These are phyloP conservation scores for Bubalus kerabau DNA, from an alignment of 2,113 vertebrate genomes.

Conservation along the genomic window DNA sequence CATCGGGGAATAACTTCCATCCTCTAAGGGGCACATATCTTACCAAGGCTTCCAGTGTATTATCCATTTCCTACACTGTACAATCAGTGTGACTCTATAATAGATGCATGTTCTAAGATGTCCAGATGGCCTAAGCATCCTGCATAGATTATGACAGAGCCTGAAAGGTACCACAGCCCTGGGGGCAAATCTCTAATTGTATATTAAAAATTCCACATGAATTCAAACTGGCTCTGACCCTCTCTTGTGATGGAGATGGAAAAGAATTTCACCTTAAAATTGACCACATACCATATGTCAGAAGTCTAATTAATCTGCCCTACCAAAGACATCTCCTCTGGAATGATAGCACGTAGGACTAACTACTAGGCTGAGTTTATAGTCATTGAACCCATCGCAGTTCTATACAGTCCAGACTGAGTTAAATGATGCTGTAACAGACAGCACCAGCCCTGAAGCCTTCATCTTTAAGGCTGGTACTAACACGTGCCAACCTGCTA, in stretches of 20 bases:
- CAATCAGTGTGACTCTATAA: background rate
- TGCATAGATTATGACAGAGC: background rate
- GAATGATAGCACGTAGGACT: background rate
- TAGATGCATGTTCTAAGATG: background rate
- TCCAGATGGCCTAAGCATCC: background rate
- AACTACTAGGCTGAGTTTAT: background rate
- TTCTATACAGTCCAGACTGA: background rate
- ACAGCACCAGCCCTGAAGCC: background rate
- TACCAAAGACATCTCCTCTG: background rate
- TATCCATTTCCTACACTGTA: background rate
- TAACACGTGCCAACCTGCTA: background rate
- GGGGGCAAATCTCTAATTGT: background rate
- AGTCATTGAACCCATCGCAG: background rate
- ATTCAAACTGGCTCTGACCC: background rate
- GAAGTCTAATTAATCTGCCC: background rate
- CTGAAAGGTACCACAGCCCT: background rate
- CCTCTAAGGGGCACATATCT: background rate
- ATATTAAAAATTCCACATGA: background rate
- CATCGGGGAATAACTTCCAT: background rate
- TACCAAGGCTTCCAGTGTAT: background rate
- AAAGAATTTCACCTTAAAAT: background rate
- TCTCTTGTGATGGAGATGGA: background rate
- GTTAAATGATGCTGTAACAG: background rate
- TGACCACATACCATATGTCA: background rate
- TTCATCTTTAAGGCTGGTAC: background rate